Evolutionary conservation across 2,888 invertebrate species (phyloP), one percentile per base, ranked within the genome.

Genomic region (Sarcophaga caerulescens): DNA sequence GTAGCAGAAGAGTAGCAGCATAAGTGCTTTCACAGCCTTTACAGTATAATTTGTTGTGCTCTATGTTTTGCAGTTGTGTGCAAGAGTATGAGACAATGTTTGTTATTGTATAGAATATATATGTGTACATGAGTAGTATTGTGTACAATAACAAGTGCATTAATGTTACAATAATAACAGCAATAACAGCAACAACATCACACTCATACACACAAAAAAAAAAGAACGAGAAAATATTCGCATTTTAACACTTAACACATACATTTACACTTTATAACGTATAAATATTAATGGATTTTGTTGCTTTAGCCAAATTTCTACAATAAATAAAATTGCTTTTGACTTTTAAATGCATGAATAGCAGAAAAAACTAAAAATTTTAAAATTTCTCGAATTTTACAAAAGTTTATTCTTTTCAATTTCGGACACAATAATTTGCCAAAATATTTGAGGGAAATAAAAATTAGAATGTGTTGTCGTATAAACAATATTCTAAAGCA

Each of bases 281-380:
- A 52, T 77, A 77, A 85, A 85, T 68, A 74, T 81, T 77, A 75
- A 76, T 79, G 84, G 14, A 75, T 84, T 84, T 80, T 70, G 74
- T 75, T 35, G 65, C n/a, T 23, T 75, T 84, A 70, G 59, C 62
- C n/a, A 65, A 80, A 57, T 14, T 12, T 25, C 23, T 10, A 68
- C 66, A 21, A 75, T 12, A n/a, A n/a, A 19, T 12, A 44, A 73
- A 76, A 71, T 74, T 79, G 45, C 57, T 78, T 57, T 12, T 52
- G 52, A 52, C 52, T 52, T 52, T 17, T 52, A 14, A 52, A 52
- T 52, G 52, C 52, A 52, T 35, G 35, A 35, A 35, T 35, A 35
- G 35, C 35, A 35, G 1, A 35, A 35, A 35, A 35, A 35, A 2
- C 1, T 35, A 10, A 35, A 35, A 35, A 35, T 8, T 35, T 35